Conservation (phyloP, 2,888 invertebrate genomes). For the Chrysotoxum bicinctum region DNA sequence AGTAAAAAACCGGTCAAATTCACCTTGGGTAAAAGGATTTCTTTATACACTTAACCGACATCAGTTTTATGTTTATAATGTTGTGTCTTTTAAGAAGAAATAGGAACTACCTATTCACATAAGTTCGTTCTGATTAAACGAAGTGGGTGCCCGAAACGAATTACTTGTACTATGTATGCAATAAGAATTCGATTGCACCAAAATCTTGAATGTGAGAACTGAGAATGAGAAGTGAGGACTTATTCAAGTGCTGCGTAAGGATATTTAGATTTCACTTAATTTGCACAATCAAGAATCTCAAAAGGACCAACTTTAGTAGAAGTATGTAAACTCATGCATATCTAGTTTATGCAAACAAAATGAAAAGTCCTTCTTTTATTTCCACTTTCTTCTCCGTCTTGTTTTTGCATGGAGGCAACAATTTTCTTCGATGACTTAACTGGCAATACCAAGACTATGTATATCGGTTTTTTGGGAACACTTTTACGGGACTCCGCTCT, state of each 20-base stretch:
- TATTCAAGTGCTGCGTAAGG: slow-evolving; percentile 55
- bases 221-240: slow-evolving; percentile 1
- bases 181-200: slow-evolving; percentile 42
- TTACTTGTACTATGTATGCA: not conserved
- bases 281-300: slow-evolving; percentile 71
- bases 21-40: not conserved
- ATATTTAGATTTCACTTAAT: slow-evolving; percentile 73
- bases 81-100: not conserved
- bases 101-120: not conserved
- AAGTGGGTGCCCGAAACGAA: slow-evolving; percentile 8
- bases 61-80: slow-evolving; percentile 15
- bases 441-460: not conserved
- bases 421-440: slow-evolving; percentile 64
- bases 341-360: slow-evolving; percentile 66
- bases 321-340: slow-evolving; percentile 64
- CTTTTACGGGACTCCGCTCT: not conserved
- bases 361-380: slow-evolving; percentile 45
- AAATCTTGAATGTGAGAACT: not conserved
- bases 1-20: not conserved
- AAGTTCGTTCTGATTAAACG: slow-evolving; percentile 42
- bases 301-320: slow-evolving; percentile 61
- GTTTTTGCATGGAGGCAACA: slow-evolving; percentile 12
- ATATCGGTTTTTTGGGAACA: not conserved
- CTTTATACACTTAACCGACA: slow-evolving; percentile 8
- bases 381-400: not conserved